Conservation (phyloP, 2,113 vertebrate genomes). For the Anas platyrhynchos region DNA sequence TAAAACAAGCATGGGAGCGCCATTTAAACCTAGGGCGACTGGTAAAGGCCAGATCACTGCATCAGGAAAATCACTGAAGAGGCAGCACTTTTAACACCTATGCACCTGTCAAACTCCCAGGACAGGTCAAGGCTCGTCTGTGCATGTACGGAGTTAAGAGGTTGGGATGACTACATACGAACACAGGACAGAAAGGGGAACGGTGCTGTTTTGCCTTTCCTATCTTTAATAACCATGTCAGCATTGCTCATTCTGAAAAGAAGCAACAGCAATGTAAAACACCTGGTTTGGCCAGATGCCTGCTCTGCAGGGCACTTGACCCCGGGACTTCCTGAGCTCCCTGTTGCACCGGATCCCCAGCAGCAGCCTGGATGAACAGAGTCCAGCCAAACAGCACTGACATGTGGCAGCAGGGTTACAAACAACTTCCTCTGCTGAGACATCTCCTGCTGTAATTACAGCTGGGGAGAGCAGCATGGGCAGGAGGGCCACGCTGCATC, state of each 20-base stretch:
- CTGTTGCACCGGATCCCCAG: slow-evolving; percentile 16
- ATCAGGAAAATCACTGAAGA: slow-evolving; percentile 13
- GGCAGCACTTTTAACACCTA: neutral
- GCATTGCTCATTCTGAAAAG: neutral
- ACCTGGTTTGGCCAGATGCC: slow-evolving; percentile 42
- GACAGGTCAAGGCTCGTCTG: neutral
- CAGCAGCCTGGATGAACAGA: slow-evolving; percentile 38
- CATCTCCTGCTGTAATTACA: neutral
- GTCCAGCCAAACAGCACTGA: neutral
- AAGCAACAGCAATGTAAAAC: slow-evolving; percentile 29
- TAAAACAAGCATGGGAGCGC: neutral
- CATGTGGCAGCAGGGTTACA: slow-evolving; percentile 8
- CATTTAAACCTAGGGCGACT: neutral
- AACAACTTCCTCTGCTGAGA: slow-evolving; percentile 49
- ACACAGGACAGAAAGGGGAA: neutral
- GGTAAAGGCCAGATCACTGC: neutral
- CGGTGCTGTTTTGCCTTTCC: neutral
- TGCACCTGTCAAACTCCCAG: slow-evolving; percentile 2
- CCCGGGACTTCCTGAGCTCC: slow-evolving; percentile 44
- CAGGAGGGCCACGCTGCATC: neutral
- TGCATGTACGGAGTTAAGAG: neutral
- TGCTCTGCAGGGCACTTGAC: slow-evolving; percentile 15
- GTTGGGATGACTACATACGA: neutral
- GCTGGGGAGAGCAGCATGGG: neutral
- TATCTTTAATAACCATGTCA: slow-evolving; percentile 31